A percentile compares a stretch with the other conserved stretches of the same genome.
Conservation (phyloP, 1,140 invertebrate genomes). For the Pseudomyrmex gracilis region DNA sequence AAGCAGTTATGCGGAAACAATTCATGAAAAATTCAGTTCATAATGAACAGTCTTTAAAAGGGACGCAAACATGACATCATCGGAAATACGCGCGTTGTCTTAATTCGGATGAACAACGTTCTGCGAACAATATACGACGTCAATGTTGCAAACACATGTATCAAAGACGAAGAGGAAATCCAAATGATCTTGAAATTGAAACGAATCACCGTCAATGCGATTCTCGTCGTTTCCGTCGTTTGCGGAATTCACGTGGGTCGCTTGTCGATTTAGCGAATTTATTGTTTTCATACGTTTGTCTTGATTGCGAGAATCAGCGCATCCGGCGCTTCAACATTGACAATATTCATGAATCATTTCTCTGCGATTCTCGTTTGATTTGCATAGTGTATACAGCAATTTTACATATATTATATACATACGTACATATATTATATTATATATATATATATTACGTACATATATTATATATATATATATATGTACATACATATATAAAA, state of each 20-base stretch:
- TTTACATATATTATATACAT: background rate
- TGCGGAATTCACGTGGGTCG: conserved; percentile 9
- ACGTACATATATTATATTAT: too few relatives aligned
- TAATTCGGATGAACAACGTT: conserved; percentile 1
- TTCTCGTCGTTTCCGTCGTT: background rate
- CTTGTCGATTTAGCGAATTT: conserved; percentile 6
- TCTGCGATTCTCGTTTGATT: background rate
- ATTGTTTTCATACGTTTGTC: background rate
- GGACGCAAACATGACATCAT: conserved; percentile 1
- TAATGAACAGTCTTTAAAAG: background rate
- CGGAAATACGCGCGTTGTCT: background rate
- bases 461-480: too few relatives aligned
- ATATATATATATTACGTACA: too few relatives aligned
- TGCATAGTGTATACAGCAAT: background rate
- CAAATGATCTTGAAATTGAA: conserved; percentile 32
- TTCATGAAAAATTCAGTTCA: conserved; percentile 29
- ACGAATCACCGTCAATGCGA: background rate
- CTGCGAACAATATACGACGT: background rate
- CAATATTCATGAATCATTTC: conserved; percentile 25
- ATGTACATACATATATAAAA: too few relatives aligned
- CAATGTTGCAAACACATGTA: background rate
- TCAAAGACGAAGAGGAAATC: background rate
- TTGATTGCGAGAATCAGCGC: background rate
- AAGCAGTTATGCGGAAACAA: background rate
- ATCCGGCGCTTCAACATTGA: background rate